phyloP scores from a whole-genome alignment of 1,140 invertebrate genomes.

The Lordiphosa mommai region DNA sequence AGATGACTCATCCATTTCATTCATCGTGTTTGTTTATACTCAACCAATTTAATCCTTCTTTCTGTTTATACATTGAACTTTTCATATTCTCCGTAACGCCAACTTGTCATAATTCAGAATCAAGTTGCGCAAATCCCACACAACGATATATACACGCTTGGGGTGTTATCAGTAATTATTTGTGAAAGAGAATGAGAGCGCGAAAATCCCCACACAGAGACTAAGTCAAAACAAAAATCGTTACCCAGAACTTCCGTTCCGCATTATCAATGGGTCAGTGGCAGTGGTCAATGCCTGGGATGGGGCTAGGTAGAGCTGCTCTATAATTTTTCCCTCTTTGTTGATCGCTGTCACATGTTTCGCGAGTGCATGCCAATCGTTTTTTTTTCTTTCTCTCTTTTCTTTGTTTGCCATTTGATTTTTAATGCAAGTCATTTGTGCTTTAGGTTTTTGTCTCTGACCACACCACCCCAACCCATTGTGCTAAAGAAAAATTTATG shows the following conservation, averaged over 20 bases:
- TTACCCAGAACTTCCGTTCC: slow-evolving; percentile 48
- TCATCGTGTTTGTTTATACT: no score
- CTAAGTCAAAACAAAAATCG: slow-evolving; percentile 35
- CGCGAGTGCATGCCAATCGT: slow-evolving; percentile 31
- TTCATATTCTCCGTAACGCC: no score
- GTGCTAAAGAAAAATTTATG: slow-evolving; percentile 41
- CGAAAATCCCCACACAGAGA: not conserved
- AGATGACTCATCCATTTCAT: no score
- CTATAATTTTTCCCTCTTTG: slow-evolving; percentile 18
- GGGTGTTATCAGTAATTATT: slow-evolving; percentile 18
- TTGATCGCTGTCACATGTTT: slow-evolving; percentile 63
- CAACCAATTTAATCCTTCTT: no score
- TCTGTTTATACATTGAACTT: no score
- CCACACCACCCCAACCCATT: slow-evolving; percentile 18
- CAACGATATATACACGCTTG: slow-evolving; percentile 11
- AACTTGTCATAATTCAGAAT: no score
- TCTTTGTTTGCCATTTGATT: slow-evolving; percentile 37
- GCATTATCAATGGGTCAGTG: slow-evolving; percentile 67
- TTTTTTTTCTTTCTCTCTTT: slow-evolving; percentile 18
- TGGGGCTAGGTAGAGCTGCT: not conserved
- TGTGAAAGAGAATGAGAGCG: not conserved
- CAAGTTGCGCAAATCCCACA: not conserved
- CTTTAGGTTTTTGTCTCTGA: slow-evolving; percentile 45
- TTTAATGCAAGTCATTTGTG: slow-evolving; percentile 46
- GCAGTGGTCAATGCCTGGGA: slow-evolving; percentile 42